Conservation (phyloP, 2,113 vertebrate species). For the Leptobrachium ailaonicum region DNA sequence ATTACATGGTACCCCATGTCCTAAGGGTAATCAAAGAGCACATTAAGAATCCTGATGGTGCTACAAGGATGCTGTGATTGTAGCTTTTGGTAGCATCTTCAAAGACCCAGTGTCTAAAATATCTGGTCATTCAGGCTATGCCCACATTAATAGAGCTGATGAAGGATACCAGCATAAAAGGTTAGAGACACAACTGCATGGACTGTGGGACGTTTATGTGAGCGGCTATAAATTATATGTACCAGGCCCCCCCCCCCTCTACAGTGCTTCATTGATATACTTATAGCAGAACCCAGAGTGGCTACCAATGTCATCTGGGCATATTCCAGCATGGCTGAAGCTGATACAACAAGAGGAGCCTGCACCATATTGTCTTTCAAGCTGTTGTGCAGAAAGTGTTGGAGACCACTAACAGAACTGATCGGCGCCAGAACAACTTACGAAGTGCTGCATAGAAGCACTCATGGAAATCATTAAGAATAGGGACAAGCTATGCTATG, state of each 20-base stretch:
- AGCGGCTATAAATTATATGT: conserved; percentile 93
- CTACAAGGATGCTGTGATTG: conserved; percentile 91
- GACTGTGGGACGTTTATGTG: conserved; percentile 95
- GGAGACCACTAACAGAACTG: conserved; percentile 94
- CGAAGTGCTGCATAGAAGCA: conserved; percentile 95
- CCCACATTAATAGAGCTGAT: conserved; percentile 95
- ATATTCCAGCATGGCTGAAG: conserved; percentile 94
- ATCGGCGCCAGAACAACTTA: conserved; percentile 97
- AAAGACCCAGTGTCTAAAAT: conserved; percentile 97
- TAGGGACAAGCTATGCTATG: conserved; percentile 97
- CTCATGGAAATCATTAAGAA: conserved; percentile 99
- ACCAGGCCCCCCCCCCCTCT: conserved; percentile 86
- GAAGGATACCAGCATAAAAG: conserved; percentile 94
- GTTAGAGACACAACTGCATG: conserved; percentile 96
- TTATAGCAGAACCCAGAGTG: conserved; percentile 91
- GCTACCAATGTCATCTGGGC: conserved; percentile 99
- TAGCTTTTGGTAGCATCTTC: conserved; percentile 96
- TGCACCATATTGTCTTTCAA: conserved; percentile 92
- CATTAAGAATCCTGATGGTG: conserved; percentile 95
- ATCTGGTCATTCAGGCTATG: conserved; percentile 95
- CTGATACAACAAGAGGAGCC: conserved; percentile 97
- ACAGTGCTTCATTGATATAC: conserved; percentile 94
- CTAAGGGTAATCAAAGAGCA: conserved; percentile 97
- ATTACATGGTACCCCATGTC: conserved; percentile 94
- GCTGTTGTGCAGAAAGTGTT: conserved; percentile 97